phyloP scores from a whole-genome alignment of 2,888 invertebrate species.

The Lepidocyrtoides sp. region DNA sequence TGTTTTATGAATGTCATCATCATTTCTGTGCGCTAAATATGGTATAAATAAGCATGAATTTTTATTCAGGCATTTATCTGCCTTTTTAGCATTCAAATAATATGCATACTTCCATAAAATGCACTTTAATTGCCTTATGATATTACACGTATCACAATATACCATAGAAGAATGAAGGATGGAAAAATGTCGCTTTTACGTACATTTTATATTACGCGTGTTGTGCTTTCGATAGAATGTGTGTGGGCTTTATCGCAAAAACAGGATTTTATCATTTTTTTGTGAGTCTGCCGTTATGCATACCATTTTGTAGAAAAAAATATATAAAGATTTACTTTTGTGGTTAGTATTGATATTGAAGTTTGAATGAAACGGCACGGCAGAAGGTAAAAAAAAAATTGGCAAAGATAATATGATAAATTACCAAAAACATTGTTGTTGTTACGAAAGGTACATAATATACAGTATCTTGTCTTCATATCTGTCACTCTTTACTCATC shows the following conservation, averaged over 20 bases:
- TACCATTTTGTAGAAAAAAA: not conserved
- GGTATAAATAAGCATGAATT: not conserved
- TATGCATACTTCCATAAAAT: not conserved
- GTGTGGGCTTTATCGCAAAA: conserved; percentile 70
- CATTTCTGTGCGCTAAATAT: not conserved
- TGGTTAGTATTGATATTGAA: conserved; percentile 13
- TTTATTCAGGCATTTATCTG: no score
- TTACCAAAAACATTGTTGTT: conserved; percentile 10
- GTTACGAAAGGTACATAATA: not conserved
- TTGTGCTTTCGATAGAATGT: conserved; percentile 2
- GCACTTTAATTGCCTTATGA: conserved; percentile 46
- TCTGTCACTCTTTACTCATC: conserved; percentile 15
- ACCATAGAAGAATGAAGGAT: no score
- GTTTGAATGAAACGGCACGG: conserved; percentile 11
- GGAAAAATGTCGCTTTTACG: conserved; percentile 19
- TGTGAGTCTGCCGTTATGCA: conserved; percentile 1
- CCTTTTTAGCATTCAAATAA: no score
- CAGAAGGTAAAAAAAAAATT: conserved; percentile 12
- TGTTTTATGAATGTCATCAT: conserved; percentile 31
- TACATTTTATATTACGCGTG: not conserved
- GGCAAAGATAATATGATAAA: conserved; percentile 29
- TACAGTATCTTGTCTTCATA: conserved; percentile 45
- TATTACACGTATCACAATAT: conserved; percentile 23
- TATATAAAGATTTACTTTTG: not conserved
- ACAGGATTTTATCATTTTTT: conserved; percentile 60